These are phyloP conservation scores for Girardinus metallicus DNA, from an alignment of 2,797 vertebrate species.

Conservation along the genomic window DNA sequence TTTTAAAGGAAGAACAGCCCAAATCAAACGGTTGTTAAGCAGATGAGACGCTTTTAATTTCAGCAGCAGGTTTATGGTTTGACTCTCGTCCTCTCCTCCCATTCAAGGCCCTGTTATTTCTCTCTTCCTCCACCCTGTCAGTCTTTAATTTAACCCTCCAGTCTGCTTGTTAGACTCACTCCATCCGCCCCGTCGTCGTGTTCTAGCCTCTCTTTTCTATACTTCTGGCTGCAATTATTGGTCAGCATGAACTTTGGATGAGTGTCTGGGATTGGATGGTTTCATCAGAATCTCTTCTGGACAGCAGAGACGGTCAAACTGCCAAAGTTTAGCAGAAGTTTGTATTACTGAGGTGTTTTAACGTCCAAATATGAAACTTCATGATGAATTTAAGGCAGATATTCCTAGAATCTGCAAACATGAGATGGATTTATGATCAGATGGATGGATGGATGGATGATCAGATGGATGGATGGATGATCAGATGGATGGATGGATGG, in stretches of 20 bases:
- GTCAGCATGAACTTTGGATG: background rate
- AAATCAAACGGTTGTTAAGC: slow-evolving; percentile 17
- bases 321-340: background rate
- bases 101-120: slow-evolving; percentile 46
- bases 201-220: background rate
- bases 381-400: background rate
- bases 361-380: background rate
- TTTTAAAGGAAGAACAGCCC: slow-evolving; percentile 3
- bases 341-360: background rate
- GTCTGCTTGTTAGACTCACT: slow-evolving; percentile 3
- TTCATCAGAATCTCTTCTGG: background rate
- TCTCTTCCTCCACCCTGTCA: slow-evolving; percentile 31
- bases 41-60: slow-evolving; percentile 35
- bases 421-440: background rate
- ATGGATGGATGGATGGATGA: background rate
- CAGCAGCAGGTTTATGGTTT: slow-evolving; percentile 30
- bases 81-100: slow-evolving; percentile 10
- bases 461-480: too few species aligned
- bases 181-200: background rate
- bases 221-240: background rate
- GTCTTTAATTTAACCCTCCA: slow-evolving; percentile 53
- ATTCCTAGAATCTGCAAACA: background rate
- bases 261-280: background rate
- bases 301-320: background rate
- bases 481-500: too few species aligned